These are phyloP conservation scores for Turnix velox DNA, from an alignment of 2,113 vertebrate genomes.

Conservation along the genomic window DNA sequence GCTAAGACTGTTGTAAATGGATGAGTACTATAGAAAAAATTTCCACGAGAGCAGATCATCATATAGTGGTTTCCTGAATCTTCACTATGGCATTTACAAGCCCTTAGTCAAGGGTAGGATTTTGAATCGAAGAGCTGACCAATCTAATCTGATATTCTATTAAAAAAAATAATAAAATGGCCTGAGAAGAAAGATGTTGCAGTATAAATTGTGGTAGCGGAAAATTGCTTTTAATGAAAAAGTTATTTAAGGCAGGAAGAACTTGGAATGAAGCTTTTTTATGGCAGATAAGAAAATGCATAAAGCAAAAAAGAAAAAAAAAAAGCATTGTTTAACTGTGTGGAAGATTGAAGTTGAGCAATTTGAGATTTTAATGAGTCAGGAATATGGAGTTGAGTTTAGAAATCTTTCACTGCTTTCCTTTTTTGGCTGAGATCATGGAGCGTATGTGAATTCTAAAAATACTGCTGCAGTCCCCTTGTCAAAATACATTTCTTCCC, in stretches of 20 bases:
- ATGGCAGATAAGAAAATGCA: constrained; percentile 12
- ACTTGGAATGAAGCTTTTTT: neutral
- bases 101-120: neutral
- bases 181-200: neutral
- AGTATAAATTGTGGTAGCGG: neutral
- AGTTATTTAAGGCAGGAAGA: constrained; percentile 2
- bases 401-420: neutral
- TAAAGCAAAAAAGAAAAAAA: neutral
- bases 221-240: constrained; percentile 27
- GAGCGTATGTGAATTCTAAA: constrained; percentile 35
- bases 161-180: neutral
- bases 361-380: constrained; percentile 48
- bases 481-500: constrained; percentile 5
- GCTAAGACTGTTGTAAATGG: neutral
- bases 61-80: neutral
- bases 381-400: constrained; percentile 12
- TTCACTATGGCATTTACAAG: neutral
- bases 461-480: neutral
- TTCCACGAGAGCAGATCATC: neutral
- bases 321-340: constrained; percentile 12
- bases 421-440: constrained; percentile 27
- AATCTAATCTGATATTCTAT: neutral
- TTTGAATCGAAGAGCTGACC: neutral
- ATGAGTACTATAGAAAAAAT: neutral
- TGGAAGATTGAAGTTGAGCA: constrained; percentile 30